Conservation (phyloP, 1,140 invertebrate genomes). For the Pseudomyrmex gracilis region DNA sequence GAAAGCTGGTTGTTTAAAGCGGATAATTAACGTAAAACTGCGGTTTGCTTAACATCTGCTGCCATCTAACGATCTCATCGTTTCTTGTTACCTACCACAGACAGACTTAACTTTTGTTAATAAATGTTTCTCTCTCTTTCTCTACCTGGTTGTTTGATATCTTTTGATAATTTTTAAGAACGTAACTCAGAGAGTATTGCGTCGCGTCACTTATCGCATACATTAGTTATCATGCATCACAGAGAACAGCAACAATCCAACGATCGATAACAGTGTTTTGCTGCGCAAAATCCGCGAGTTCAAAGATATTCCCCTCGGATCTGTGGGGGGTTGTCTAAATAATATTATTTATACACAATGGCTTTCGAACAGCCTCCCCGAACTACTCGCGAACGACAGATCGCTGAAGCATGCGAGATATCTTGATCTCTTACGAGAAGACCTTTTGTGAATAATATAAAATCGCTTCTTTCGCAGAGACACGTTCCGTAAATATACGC, state of each 20-base stretch:
- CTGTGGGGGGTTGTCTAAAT: conserved; percentile 2
- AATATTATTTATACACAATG: conserved; percentile 36
- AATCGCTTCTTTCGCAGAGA: conserved; percentile 67
- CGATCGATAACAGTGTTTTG: conserved; percentile 35
- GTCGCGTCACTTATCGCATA: neutral
- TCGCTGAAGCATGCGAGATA: conserved; percentile 6
- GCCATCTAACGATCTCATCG: conserved; percentile 58
- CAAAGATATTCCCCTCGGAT: neutral
- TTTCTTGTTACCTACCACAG: conserved; percentile 34
- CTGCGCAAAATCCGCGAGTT: neutral
- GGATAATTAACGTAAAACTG: conserved; percentile 63
- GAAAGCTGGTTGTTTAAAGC: conserved; percentile 65
- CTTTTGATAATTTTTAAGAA: neutral
- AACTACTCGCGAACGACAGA: neutral
- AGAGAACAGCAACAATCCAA: conserved; percentile 9
- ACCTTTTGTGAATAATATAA: conserved; percentile 71
- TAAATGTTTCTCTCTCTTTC: conserved; percentile 14
- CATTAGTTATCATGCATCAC: neutral
- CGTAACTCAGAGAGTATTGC: neutral
- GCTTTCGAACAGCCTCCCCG: neutral
- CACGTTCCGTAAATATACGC: conserved; percentile 58
- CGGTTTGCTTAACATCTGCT: conserved; percentile 50
- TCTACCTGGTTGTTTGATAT: neutral
- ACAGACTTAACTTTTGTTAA: conserved; percentile 47
- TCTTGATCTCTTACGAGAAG: conserved; percentile 28